These are phyloP conservation scores for Rhynchophorus ferrugineus DNA, from an alignment of 1,140 invertebrate species.

Conservation along the genomic window DNA sequence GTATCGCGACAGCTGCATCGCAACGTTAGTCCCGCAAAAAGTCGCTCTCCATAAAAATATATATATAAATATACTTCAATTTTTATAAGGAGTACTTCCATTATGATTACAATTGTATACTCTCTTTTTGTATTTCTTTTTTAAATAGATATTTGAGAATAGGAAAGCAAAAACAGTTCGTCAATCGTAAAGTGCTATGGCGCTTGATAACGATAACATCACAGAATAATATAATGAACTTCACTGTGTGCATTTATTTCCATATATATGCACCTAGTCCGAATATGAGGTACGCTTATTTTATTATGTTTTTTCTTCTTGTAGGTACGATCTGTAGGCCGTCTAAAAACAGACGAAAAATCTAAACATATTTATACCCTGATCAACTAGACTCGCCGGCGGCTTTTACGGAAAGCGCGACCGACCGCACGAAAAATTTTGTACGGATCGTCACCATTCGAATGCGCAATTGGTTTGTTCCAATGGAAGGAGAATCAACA, in stretches of 20 bases:
- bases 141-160: conserved; percentile 2
- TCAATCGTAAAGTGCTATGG: conserved; percentile 38
- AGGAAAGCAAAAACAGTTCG: conserved; percentile 23
- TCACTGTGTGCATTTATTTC: conserved; percentile 30
- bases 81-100: no score
- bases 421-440: no score
- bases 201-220: conserved; percentile 35
- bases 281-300: conserved; percentile 33
- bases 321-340: conserved; percentile 10
- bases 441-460: no score
- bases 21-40: no score
- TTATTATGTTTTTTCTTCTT: conserved; percentile 16
- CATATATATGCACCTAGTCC: conserved; percentile 31
- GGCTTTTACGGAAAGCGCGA: no score
- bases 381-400: no score
- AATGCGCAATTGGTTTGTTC: no score
- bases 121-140: conserved; percentile 4
- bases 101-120: no score
- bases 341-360: conserved; percentile 1
- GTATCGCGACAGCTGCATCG: no score
- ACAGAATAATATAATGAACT: conserved; percentile 38
- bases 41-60: no score
- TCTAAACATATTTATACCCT: neutral
- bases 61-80: no score
- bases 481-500: no score